Evolutionary conservation across 2,888 invertebrate genomes (phyloP), one percentile per base, ranked within the genome.

Genomic region (Leptothorax acervorum): DNA sequence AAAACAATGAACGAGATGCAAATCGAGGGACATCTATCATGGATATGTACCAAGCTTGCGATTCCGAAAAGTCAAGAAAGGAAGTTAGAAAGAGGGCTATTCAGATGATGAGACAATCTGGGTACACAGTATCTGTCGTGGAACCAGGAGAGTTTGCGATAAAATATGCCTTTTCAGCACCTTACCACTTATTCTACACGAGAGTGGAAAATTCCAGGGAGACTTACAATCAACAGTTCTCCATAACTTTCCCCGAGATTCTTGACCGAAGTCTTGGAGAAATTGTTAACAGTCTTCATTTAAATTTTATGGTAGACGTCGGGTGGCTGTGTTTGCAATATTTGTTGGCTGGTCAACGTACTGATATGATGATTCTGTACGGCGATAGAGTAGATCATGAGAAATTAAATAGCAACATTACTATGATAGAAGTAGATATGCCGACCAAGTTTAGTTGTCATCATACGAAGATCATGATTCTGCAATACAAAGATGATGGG

Each of bases 291-390:
- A 97, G 97, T 0, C 95, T 98, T n/a, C 98, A 99, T 95, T 97
- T 99, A 42, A 99, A 98, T 95, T 99, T 98, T 92, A 98, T 99
- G 97, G 97, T 99, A 57, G 98, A 99, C 91, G 96, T 98, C 12
- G 97, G 97, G 0, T 99, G 99, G 98, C 94, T 99, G 0, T 95
- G 98, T 82, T 97, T 98, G 0, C 98, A 99, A 91, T 99, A 99
- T 92, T 96, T 97, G 91, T 97, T 97, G 91, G 97, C 97, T 76
- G 97, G 97, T 76, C 96, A 97, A 92, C 96, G 96, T 97, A 97
- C 93, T 11, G 91, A 94, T 8, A 94, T 94, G 93, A 68, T 90
- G 28, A 91, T 93, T 63, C 78, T 93, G 45, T 88, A 86, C 15
- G 92, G 91, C 12, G 91, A 91, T 51, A 85, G 92, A n/a, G 91